Evolutionary conservation across 2,797 vertebrate species (phyloP).

Genomic region (Tarsius wallacei): DNA sequence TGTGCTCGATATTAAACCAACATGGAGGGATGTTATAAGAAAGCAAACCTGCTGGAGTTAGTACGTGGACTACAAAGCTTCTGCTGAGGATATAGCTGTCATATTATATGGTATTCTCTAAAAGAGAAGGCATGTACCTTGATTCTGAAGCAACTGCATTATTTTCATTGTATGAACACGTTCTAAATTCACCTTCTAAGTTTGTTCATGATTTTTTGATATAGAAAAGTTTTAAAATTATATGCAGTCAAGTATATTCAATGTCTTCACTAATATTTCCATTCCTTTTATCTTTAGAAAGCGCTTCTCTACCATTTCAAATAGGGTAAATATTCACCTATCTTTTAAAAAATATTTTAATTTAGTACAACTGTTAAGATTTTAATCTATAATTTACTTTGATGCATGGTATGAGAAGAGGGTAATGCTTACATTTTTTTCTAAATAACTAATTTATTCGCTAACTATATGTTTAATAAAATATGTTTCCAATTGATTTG

Average conservation of each 20-base stretch:
- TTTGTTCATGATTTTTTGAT: background rate
- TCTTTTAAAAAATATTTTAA: background rate
- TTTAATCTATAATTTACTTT: slow-evolving; percentile 36
- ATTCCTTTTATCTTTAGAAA: background rate
- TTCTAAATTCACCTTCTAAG: background rate
- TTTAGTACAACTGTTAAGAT: background rate
- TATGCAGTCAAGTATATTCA: background rate
- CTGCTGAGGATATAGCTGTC: background rate
- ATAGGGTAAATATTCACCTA: background rate
- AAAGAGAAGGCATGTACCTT: background rate
- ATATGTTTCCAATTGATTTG: background rate
- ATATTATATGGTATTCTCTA: background rate
- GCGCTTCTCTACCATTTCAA: background rate
- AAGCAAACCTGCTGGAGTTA: background rate
- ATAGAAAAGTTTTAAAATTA: background rate
- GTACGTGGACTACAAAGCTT: background rate
- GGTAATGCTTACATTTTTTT: background rate
- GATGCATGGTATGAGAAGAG: background rate
- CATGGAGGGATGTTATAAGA: background rate
- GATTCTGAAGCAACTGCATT: background rate
- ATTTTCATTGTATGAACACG: background rate
- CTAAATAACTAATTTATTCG: background rate
- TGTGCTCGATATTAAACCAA: background rate
- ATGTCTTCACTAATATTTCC: background rate
- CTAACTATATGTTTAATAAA: slow-evolving; percentile 2